These are phyloP conservation scores for Pseudomyrmex pallidus DNA, from an alignment of 1,140 invertebrate species.

Conservation along the genomic window DNA sequence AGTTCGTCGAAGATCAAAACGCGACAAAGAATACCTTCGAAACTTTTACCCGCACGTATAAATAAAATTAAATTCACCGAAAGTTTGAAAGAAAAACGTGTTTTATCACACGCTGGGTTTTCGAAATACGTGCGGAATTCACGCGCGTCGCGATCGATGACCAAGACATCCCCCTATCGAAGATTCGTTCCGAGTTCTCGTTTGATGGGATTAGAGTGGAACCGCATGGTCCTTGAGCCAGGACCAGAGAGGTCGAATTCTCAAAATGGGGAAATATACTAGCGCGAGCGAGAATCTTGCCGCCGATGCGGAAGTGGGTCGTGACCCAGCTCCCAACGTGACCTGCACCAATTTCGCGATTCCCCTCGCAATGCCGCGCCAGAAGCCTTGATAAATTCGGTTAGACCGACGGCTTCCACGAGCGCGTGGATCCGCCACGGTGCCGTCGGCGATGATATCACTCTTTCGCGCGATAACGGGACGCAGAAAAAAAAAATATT, in stretches of 20 bases:
- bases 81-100: background rate
- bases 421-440: background rate
- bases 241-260: conserved; percentile 13
- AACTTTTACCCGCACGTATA: background rate
- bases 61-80: background rate
- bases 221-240: conserved; percentile 20
- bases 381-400: conserved; percentile 53
- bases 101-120: too few relatives aligned
- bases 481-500: background rate
- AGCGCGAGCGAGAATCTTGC: conserved; percentile 25
- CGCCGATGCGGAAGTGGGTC: conserved; percentile 71
- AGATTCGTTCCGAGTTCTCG: background rate
- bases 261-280: conserved; percentile 29
- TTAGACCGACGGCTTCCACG: conserved; percentile 7
- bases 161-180: background rate
- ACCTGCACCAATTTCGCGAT: conserved; percentile 61
- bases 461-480: background rate
- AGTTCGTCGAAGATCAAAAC: conserved; percentile 2
- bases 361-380: conserved; percentile 27
- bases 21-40: background rate
- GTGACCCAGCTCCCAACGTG: conserved; percentile 70
- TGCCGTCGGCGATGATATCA: background rate
- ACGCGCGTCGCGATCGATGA: background rate
- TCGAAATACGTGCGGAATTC: background rate
- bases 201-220: background rate